Percentiles rank a stretch among this genome's conserved stretches.
Conservation (phyloP, 2,888 invertebrate genomes). For the Coelinius sp. region DNA sequence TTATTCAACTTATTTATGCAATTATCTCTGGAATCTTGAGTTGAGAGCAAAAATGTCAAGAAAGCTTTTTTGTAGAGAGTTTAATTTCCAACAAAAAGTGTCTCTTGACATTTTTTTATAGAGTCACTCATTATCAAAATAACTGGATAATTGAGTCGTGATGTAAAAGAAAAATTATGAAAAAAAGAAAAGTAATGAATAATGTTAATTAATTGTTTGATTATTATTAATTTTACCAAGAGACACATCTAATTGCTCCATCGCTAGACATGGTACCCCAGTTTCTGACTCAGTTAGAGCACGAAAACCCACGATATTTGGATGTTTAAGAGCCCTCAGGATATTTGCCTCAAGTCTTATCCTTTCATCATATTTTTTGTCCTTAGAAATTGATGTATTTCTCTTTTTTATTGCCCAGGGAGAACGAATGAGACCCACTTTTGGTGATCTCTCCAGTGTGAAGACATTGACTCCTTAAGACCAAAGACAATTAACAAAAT, state of each 20-base stretch:
- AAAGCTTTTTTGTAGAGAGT: too few species aligned
- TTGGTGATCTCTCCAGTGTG: constrained; percentile 81
- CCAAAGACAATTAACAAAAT: neutral
- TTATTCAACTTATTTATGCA: too few species aligned
- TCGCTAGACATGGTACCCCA: constrained; percentile 78
- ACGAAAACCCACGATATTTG: constrained; percentile 86
- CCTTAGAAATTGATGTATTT: constrained; percentile 70
- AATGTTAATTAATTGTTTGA: neutral
- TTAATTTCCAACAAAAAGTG: too few species aligned
- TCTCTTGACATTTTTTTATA: too few species aligned
- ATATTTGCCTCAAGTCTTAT: constrained; percentile 82
- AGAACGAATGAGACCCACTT: constrained; percentile 78
- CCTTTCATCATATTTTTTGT: constrained; percentile 72
- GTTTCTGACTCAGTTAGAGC: constrained; percentile 73
- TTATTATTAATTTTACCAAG: constrained; percentile 71
- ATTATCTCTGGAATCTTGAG: too few species aligned
- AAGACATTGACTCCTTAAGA: constrained; percentile 82
- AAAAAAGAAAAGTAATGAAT: too few species aligned
- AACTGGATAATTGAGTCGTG: too few species aligned
- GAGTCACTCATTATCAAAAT: too few species aligned
- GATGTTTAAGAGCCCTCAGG: constrained; percentile 80
- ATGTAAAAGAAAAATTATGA: too few species aligned
- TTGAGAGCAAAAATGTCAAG: too few species aligned
- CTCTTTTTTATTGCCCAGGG: constrained; percentile 91
- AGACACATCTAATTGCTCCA: constrained; percentile 84